Percentiles rank a stretch among this genome's conserved stretches.
These are phyloP conservation scores for Quadriops clusia DNA, from an alignment of 2,888 invertebrate species.

Conservation along the genomic window DNA sequence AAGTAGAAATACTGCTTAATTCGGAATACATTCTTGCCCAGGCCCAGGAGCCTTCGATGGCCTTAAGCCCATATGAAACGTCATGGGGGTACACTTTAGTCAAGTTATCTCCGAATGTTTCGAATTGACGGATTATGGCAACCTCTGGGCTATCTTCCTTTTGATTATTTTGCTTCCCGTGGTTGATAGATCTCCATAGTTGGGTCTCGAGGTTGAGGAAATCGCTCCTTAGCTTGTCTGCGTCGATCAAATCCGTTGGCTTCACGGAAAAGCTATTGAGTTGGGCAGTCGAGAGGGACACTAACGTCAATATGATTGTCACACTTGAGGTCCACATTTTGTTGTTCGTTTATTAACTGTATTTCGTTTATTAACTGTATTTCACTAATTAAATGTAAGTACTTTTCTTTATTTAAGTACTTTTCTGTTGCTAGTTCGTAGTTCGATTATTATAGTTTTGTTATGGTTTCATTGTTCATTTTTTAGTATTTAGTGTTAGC, in stretches of 20 bases:
- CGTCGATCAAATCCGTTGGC: constrained; percentile 17
- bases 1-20: constrained; percentile 48
- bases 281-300: neutral
- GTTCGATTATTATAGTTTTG: no score
- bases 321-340: no score
- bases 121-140: constrained; percentile 46
- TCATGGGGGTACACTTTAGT: constrained; percentile 32
- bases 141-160: constrained; percentile 36
- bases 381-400: no score
- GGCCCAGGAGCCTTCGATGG: constrained; percentile 43
- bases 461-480: no score
- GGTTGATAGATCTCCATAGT: constrained; percentile 29
- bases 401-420: no score
- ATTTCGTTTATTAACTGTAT: no score
- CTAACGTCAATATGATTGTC: neutral
- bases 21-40: constrained; percentile 53
- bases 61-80: constrained; percentile 19
- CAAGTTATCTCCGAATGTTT: constrained; percentile 42
- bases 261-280: neutral
- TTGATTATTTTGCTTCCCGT: constrained; percentile 19
- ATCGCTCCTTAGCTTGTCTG: constrained; percentile 49
- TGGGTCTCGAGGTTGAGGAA: constrained; percentile 46
- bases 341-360: no score
- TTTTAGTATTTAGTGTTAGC: no score
- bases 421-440: no score